Conservation (phyloP, 2,797 vertebrate species). For the Gorsachius magnificus region DNA sequence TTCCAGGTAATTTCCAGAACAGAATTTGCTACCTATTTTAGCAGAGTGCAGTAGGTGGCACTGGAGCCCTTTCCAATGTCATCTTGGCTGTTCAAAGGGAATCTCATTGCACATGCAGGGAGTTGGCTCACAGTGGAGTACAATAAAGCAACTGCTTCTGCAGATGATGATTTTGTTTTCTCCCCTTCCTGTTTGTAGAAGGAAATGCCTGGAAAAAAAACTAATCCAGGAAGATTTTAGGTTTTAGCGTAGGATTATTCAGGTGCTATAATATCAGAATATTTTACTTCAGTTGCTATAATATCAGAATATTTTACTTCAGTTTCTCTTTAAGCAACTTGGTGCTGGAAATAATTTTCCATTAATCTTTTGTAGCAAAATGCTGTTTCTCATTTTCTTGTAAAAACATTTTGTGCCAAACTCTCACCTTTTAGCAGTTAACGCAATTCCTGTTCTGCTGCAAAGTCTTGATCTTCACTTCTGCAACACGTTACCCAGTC, state of each 20-base stretch:
- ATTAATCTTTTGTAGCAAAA: neutral
- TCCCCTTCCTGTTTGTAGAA: neutral
- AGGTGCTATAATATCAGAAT: neutral
- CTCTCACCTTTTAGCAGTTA: neutral
- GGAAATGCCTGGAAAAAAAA: neutral
- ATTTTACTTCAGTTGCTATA: neutral
- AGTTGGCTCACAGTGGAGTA: neutral
- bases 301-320: neutral
- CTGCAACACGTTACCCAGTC: too few species aligned
- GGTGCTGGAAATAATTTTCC: neutral
- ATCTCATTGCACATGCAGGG: neutral
- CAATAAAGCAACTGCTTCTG: neutral
- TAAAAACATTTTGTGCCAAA: neutral
- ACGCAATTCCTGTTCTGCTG: neutral
- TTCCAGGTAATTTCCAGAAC: neutral
- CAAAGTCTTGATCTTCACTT: neutral
- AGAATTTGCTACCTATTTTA: accelerated
- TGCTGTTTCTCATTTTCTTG: neutral
- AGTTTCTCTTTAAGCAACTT: neutral
- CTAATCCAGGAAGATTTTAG: neutral
- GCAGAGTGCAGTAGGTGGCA: slow-evolving; percentile 68
- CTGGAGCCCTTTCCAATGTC: slow-evolving; percentile 51
- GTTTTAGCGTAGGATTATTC: neutral
- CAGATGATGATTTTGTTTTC: neutral
- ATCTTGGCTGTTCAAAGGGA: accelerated